These are phyloP conservation scores for Lindbergichthys nudifrons DNA, from an alignment of 2,797 vertebrate species.

Conservation along the genomic window DNA sequence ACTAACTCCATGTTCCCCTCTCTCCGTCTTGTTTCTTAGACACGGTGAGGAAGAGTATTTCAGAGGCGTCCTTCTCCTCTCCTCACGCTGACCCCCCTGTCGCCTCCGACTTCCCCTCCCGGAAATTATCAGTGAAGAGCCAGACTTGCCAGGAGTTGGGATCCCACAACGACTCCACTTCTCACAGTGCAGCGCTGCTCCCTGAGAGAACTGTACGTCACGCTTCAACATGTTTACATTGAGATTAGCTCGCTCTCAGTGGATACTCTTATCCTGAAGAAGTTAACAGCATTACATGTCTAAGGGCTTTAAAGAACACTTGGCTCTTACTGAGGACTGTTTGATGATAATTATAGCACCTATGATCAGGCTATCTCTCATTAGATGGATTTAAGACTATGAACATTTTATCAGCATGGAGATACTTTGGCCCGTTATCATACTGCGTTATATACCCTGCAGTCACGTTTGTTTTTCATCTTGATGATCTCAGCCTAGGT, in stretches of 20 bases:
- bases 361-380: constrained; percentile 21
- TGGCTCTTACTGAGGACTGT: constrained; percentile 9
- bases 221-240: constrained; percentile 38
- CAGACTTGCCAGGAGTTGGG: constrained; percentile 86
- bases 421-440: constrained; percentile 25
- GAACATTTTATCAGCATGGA: constrained; percentile 19
- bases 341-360: constrained; percentile 4
- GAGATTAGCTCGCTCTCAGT: constrained; percentile 33
- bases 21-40: constrained; percentile 70
- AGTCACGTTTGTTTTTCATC: constrained; percentile 34
- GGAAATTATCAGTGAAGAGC: constrained; percentile 85
- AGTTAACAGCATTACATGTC: constrained; percentile 28
- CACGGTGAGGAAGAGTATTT: constrained; percentile 88
- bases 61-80: constrained; percentile 84
- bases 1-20: background rate
- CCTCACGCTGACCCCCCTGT: constrained; percentile 77
- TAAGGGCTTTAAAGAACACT: constrained; percentile 16
- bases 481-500: constrained; percentile 44
- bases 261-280: constrained; percentile 31
- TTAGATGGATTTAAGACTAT: constrained; percentile 31
- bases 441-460: constrained; percentile 14
- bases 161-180: constrained; percentile 62
- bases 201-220: constrained; percentile 74
- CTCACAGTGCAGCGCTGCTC: constrained; percentile 59
- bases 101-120: constrained; percentile 54